Evolutionary conservation across 2,797 vertebrate genomes (phyloP).

Genomic region (Sebastes hopkinsi): DNA sequence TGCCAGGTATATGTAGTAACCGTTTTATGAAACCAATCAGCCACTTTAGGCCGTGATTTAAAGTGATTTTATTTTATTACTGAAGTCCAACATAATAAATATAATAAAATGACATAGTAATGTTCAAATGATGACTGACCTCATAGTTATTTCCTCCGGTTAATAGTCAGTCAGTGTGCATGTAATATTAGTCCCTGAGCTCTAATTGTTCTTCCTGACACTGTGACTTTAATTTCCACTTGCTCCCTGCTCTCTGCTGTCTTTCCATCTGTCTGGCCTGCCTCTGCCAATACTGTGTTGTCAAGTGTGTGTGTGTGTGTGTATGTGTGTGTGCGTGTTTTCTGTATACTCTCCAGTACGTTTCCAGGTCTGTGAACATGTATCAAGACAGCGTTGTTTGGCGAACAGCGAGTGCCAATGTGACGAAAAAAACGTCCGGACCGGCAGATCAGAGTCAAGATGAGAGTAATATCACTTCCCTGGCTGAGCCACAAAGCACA

Average conservation of each 20-base stretch:
- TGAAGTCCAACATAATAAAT: neutral
- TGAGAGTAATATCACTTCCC: conserved; percentile 33
- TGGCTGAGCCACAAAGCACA: conserved; percentile 28
- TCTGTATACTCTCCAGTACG: conserved; percentile 18
- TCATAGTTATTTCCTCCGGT: neutral
- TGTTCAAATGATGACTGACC: neutral
- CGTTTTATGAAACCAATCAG: neutral
- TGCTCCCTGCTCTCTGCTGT: conserved; percentile 62
- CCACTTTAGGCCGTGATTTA: neutral
- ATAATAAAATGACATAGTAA: neutral
- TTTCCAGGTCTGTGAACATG: conserved; percentile 65
- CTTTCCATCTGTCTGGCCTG: conserved; percentile 67
- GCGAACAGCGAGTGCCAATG: conserved; percentile 1
- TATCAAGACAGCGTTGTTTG: conserved; percentile 60
- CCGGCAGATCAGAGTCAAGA: conserved; percentile 41
- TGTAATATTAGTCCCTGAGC: conserved; percentile 42
- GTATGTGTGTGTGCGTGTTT: conserved; percentile 37
- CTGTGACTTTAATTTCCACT: conserved; percentile 74
- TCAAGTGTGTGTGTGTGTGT: conserved; percentile 8
- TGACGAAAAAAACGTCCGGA: neutral
- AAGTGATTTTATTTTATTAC: neutral
- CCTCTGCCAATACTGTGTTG: conserved; percentile 52
- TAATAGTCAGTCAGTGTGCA: neutral
- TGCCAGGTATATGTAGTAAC: neutral
- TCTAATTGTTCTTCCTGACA: conserved; percentile 62